A percentile compares a stretch with the other conserved stretches of the same genome.
Conservation (phyloP, 2,797 vertebrate species). For the Hydrolagus colliei region DNA sequence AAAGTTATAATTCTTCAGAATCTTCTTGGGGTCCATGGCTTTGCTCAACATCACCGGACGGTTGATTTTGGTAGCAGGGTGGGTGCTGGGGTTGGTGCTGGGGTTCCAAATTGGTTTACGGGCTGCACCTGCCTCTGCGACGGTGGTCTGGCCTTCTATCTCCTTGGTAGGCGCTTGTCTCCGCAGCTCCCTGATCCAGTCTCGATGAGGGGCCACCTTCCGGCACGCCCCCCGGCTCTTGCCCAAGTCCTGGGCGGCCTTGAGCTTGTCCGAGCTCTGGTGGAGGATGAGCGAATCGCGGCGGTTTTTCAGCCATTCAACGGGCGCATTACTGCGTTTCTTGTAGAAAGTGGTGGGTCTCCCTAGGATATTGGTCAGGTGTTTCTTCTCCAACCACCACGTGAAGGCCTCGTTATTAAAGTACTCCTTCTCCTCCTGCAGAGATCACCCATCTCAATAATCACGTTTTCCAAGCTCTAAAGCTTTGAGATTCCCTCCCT, state of each 20-base stretch:
- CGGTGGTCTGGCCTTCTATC: background rate
- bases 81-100: conserved; percentile 37
- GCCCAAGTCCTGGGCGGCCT: too few relatives aligned
- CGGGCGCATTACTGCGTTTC: rapidly evolving
- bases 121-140: background rate
- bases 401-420: conserved; percentile 33
- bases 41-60: conserved; percentile 32
- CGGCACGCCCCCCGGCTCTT: background rate
- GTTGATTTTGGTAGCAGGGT: conserved; percentile 31
- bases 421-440: conserved; percentile 41
- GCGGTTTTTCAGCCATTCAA: too few relatives aligned
- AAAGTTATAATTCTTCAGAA: conserved; percentile 35
- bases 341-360: background rate
- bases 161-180: too few relatives aligned
- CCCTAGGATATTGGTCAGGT: background rate
- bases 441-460: background rate
- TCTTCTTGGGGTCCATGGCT: conserved; percentile 35
- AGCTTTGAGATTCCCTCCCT: background rate
- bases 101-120: conserved; percentile 37
- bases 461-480: too few relatives aligned
- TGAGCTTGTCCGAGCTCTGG: too few relatives aligned
- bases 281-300: background rate
- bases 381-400: conserved; percentile 43
- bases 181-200: background rate
- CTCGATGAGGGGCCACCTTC: background rate